A percentile compares a stretch with the other conserved stretches of the same genome.
These are phyloP conservation scores for Octopus bimaculoides DNA, from an alignment of 1,140 invertebrate species.

Conservation along the genomic window DNA sequence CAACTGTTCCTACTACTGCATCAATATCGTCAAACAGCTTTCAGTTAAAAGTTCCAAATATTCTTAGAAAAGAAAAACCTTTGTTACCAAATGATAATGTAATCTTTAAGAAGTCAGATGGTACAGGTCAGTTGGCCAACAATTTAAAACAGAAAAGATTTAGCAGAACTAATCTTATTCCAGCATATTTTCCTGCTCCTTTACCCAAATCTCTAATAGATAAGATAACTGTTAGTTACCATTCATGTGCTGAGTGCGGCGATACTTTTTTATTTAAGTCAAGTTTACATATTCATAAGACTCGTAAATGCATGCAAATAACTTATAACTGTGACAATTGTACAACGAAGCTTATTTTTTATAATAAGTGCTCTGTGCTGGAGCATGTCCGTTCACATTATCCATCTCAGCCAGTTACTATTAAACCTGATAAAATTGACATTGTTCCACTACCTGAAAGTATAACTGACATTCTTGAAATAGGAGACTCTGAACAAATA, in stretches of 20 bases:
- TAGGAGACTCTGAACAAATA: neutral
- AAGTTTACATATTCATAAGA: conserved; percentile 37
- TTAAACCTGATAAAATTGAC: neutral
- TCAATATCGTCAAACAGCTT: neutral
- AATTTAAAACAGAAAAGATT: neutral
- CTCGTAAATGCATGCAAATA: conserved; percentile 41
- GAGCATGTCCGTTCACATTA: conserved; percentile 33
- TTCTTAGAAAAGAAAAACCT: neutral
- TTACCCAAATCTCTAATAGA: conserved; percentile 27
- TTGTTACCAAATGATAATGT: neutral
- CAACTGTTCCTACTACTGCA: neutral
- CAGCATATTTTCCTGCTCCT: conserved; percentile 28
- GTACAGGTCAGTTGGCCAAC: neutral
- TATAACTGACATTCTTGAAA: neutral
- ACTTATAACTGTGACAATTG: conserved; percentile 46
- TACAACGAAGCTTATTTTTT: conserved; percentile 33
- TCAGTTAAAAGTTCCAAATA: conserved; percentile 6
- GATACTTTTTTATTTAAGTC: conserved; percentile 42
- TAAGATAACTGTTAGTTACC: conserved; percentile 12
- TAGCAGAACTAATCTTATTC: conserved; percentile 36
- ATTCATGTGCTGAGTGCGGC: conserved; percentile 44
- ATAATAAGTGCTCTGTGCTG: conserved; percentile 45
- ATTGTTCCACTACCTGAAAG: neutral
- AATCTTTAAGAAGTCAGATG: neutral
- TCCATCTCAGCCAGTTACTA: neutral